Evolutionary conservation across 2,888 invertebrate species (phyloP).

Genomic region (Cepaea hortensis): DNA sequence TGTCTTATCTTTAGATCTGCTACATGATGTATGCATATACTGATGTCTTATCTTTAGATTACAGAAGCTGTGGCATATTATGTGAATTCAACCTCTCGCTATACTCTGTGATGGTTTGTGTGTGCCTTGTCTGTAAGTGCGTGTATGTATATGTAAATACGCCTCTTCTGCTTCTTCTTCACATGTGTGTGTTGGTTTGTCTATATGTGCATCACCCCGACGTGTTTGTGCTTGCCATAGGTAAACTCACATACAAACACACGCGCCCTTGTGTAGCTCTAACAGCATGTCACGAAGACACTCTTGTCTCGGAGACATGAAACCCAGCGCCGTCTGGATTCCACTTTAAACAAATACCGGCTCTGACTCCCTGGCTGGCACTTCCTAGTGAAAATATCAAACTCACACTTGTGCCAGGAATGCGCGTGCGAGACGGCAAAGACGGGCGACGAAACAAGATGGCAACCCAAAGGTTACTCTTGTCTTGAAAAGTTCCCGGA

Average conservation of each 20-base stretch:
- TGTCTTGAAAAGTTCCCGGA: background rate
- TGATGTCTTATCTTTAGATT: too few species aligned
- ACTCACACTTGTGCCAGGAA: background rate
- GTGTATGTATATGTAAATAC: too few species aligned
- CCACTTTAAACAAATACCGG: conserved; percentile 1
- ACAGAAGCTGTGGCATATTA: too few species aligned
- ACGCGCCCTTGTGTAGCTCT: background rate
- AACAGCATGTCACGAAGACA: background rate
- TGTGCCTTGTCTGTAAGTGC: too few species aligned
- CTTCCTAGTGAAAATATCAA: conserved; percentile 23
- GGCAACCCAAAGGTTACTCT: conserved; percentile 1
- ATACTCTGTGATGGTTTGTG: too few species aligned
- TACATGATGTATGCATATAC: too few species aligned
- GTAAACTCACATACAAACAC: background rate
- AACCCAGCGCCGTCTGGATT: background rate
- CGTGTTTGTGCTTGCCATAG: background rate
- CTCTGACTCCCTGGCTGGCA: background rate
- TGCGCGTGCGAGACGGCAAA: background rate
- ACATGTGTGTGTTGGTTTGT: too few species aligned
- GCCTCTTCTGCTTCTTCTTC: too few species aligned
- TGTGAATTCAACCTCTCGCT: too few species aligned
- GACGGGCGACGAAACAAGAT: background rate
- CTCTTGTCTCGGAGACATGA: background rate
- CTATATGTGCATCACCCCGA: too few species aligned
- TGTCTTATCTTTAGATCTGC: too few species aligned